Conservation (phyloP, 1,140 invertebrate genomes). For the Pogonognathellus flavescens region DNA sequence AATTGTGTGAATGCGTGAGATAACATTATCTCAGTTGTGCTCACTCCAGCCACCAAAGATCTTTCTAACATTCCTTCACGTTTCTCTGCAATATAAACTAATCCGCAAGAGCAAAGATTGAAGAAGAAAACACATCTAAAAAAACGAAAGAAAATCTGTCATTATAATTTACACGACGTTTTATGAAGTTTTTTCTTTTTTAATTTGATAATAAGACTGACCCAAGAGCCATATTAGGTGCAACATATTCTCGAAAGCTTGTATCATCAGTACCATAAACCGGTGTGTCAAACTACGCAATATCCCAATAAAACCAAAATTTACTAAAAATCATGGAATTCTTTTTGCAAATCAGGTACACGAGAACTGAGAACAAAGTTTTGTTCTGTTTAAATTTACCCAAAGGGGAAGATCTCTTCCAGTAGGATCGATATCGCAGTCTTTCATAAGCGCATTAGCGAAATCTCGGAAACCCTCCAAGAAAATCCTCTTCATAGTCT, state of each 20-base stretch:
- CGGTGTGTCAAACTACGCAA: conserved; percentile 78
- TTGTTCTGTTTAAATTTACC: too few relatives aligned
- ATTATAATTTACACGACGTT: not conserved
- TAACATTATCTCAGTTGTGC: conserved; percentile 72
- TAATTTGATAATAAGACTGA: too few relatives aligned
- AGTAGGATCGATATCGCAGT: conserved; percentile 45
- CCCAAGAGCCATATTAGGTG: conserved; percentile 82
- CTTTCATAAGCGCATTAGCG: conserved; percentile 12
- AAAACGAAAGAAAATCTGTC: not conserved
- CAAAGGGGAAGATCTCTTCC: conserved; percentile 55
- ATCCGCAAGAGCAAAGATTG: conserved; percentile 81
- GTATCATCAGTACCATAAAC: conserved; percentile 79
- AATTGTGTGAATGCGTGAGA: conserved; percentile 32
- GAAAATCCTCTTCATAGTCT: conserved; percentile 43
- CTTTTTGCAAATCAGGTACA: too few relatives aligned
- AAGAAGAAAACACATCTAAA: conserved; percentile 74
- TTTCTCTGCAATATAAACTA: conserved; percentile 84
- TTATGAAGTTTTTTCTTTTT: too few relatives aligned
- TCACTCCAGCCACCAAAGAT: conserved; percentile 80
- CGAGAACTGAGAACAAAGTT: too few relatives aligned
- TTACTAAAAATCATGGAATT: too few relatives aligned
- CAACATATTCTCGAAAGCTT: conserved; percentile 81
- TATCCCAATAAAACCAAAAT: conserved; percentile 29
- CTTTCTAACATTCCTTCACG: conserved; percentile 84
- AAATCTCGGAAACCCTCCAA: conserved; percentile 35